A percentile compares a stretch with the other conserved stretches of the same genome.
These are phyloP conservation scores for Torymus aiolomorphi DNA, from an alignment of 2,888 invertebrate genomes.

Conservation along the genomic window DNA sequence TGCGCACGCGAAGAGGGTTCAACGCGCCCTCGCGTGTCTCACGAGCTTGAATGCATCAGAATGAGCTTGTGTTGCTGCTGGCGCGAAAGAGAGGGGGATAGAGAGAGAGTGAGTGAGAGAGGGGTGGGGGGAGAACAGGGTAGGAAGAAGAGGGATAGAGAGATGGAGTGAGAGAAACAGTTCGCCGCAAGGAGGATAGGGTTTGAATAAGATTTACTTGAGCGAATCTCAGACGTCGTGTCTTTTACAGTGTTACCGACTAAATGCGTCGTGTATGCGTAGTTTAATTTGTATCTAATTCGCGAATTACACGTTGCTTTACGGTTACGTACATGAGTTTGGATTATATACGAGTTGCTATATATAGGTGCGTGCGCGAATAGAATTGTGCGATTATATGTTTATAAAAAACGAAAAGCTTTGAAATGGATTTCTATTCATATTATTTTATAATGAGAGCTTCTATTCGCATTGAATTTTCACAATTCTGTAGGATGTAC, in stretches of 20 bases:
- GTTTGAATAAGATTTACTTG: constrained; percentile 28
- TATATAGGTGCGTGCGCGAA: no score
- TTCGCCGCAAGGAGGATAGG: not conserved
- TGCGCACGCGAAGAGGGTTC: constrained; percentile 35
- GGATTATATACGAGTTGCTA: no score
- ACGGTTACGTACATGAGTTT: no score
- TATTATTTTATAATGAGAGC: no score
- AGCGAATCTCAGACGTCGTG: constrained; percentile 6
- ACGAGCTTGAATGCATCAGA: constrained; percentile 34
- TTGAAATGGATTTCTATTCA: no score
- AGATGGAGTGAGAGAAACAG: not conserved
- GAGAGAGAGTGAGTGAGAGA: no score
- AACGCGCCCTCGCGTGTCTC: constrained; percentile 36
- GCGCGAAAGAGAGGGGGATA: no score
- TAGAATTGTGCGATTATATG: no score
- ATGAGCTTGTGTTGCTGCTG: constrained; percentile 29
- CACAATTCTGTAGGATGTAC: no score
- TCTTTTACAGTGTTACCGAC: constrained; percentile 10
- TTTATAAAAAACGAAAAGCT: no score
- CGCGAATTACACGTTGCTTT: not conserved
- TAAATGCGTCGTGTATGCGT: constrained; percentile 14
- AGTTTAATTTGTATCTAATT: constrained; percentile 11
- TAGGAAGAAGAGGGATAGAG: not conserved
- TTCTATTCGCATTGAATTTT: no score
- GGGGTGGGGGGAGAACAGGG: not conserved